Conservation (phyloP, 2,797 vertebrate genomes). For the Pseudomugil gertrudae region DNA sequence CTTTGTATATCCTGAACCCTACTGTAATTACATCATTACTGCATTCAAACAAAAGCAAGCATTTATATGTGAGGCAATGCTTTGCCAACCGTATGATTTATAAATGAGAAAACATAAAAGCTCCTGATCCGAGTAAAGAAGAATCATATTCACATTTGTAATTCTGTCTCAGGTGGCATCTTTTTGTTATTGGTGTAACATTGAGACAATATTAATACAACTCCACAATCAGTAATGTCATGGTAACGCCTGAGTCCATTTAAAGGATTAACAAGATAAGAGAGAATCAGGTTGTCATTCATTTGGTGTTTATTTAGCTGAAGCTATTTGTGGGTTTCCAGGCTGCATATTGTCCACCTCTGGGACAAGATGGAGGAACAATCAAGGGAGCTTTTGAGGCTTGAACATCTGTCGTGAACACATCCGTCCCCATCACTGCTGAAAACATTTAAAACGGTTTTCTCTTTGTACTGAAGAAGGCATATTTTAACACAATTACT, state of each 20-base stretch:
- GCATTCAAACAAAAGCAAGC: constrained; percentile 31
- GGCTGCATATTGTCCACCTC: constrained; percentile 40
- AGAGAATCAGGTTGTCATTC: constrained; percentile 68
- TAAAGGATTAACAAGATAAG: constrained; percentile 44
- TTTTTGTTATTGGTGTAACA: constrained; percentile 14
- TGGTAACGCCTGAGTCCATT: constrained; percentile 39
- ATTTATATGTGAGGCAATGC: constrained; percentile 40
- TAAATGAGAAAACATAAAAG: constrained; percentile 13
- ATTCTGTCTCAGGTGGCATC: constrained; percentile 4
- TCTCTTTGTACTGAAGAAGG: constrained; percentile 8
- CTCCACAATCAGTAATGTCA: constrained; percentile 40
- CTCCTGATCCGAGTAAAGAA: constrained; percentile 4
- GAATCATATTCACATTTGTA: constrained; percentile 17
- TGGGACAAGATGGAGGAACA: constrained; percentile 49
- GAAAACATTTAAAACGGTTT: constrained; percentile 38
- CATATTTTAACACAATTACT: constrained; percentile 5
- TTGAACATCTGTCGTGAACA: constrained; percentile 74
- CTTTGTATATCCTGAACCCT: constrained; percentile 17
- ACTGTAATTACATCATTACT: constrained; percentile 42
- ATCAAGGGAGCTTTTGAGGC: constrained; percentile 53
- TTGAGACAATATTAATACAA: constrained; percentile 28
- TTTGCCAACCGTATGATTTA: constrained; percentile 31
- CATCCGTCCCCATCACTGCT: constrained; percentile 58
- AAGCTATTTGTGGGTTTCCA: constrained; percentile 62
- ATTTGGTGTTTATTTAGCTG: constrained; percentile 71